Percentiles rank a stretch among this genome's conserved stretches.
These are phyloP conservation scores for Aphrophora alni DNA, from an alignment of 2,888 invertebrate species.

Conservation along the genomic window DNA sequence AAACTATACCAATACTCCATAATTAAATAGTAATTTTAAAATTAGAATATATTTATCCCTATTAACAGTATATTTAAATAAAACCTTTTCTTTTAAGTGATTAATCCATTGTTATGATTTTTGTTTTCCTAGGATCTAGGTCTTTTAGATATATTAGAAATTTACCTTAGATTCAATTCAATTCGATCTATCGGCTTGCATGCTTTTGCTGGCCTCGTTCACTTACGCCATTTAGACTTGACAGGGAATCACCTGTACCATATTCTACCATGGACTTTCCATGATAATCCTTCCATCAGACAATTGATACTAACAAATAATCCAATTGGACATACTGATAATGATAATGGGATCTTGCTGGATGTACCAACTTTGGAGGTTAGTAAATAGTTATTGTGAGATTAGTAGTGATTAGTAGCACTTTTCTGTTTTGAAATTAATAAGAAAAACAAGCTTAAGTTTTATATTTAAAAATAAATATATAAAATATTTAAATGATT, in stretches of 20 bases:
- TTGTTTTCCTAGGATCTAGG: not conserved
- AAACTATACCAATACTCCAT: too few relatives aligned
- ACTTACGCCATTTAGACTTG: constrained; percentile 10
- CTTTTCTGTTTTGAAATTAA: not conserved
- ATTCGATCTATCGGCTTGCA: constrained; percentile 11
- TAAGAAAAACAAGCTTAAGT: too few relatives aligned
- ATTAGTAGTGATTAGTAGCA: too few relatives aligned
- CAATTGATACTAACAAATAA: not conserved
- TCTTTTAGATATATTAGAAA: not conserved
- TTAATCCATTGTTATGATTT: too few relatives aligned
- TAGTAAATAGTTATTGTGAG: constrained; percentile 1
- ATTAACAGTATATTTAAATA: too few relatives aligned
- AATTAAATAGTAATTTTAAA: too few relatives aligned
- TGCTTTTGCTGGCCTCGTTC: not conserved
- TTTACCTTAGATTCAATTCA: not conserved
- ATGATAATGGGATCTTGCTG: not conserved
- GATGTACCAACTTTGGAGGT: not conserved
- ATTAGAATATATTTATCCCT: too few relatives aligned
- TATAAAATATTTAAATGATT: too few relatives aligned
- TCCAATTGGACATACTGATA: not conserved
- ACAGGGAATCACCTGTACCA: constrained; percentile 1
- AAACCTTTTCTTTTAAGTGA: too few relatives aligned
- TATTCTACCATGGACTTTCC: constrained; percentile 11
- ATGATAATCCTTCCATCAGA: not conserved
- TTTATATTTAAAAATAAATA: not conserved